Conservation (phyloP, 2,797 vertebrate genomes). For the Megaceryle alcyon region DNA sequence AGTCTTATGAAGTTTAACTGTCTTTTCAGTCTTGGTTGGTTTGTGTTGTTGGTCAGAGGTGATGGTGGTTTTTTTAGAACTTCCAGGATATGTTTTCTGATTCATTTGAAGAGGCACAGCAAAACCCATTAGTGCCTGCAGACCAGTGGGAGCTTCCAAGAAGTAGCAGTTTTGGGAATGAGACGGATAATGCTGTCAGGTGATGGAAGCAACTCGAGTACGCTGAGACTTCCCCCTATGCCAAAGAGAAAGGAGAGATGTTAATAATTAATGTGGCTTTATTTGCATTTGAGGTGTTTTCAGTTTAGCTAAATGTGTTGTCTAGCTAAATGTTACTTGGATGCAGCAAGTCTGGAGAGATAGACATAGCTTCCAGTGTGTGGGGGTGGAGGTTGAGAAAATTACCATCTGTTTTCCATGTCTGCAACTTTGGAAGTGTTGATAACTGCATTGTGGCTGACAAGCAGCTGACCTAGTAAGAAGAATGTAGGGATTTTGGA, state of each 20-base stretch:
- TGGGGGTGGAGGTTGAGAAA: neutral
- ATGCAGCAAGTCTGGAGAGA: neutral
- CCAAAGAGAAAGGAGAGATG: neutral
- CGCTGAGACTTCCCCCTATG: neutral
- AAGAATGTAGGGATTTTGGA: neutral
- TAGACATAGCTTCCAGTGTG: accelerated
- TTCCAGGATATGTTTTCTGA: neutral
- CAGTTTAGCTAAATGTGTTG: neutral
- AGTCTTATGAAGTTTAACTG: neutral
- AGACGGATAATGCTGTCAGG: neutral
- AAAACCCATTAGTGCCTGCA: neutral
- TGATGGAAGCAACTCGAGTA: neutral
- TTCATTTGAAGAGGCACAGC: neutral
- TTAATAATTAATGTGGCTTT: neutral
- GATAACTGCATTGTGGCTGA: neutral
- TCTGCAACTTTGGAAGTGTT: neutral
- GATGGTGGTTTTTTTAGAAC: neutral
- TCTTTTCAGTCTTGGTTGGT: neutral
- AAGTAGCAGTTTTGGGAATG: neutral
- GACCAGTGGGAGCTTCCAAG: neutral
- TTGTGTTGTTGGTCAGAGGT: neutral
- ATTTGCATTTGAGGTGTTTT: neutral
- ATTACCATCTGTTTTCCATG: neutral
- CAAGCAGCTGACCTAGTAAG: neutral
- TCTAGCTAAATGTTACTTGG: neutral